These are phyloP conservation scores for Sphaerophoria rueppellii DNA, from an alignment of 2,888 invertebrate genomes.

Conservation along the genomic window DNA sequence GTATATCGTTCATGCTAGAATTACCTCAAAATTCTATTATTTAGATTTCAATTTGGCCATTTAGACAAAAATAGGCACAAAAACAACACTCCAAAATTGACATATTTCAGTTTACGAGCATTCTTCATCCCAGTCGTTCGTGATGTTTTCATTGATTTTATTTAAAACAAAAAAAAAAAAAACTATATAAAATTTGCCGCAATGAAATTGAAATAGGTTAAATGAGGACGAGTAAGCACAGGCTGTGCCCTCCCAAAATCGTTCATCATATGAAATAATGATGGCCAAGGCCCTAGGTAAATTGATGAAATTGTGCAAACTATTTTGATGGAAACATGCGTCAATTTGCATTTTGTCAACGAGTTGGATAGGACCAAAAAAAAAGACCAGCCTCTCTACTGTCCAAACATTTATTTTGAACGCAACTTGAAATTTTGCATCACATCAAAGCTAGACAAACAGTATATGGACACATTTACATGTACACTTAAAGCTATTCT, in stretches of 20 bases:
- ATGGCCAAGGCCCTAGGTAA: conserved; percentile 24
- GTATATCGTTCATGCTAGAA: conserved; percentile 16
- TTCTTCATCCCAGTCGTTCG: conserved; percentile 14
- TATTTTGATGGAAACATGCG: conserved; percentile 45
- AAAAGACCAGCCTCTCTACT: background rate
- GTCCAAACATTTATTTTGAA: conserved; percentile 43
- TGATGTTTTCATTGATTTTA: conserved; percentile 53
- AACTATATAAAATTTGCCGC: conserved; percentile 23
- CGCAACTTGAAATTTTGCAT: background rate
- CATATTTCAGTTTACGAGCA: conserved; percentile 47
- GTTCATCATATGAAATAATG: conserved; percentile 1
- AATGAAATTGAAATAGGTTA: background rate
- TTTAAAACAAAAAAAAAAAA: too few relatives aligned
- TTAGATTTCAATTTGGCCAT: background rate
- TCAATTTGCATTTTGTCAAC: conserved; percentile 30
- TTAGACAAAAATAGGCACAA: conserved; percentile 4
- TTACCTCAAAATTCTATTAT: conserved; percentile 26
- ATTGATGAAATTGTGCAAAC: conserved; percentile 41
- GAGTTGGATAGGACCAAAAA: conserved; percentile 4
- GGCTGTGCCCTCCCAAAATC: background rate
- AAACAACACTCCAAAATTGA: conserved; percentile 17
- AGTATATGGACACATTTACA: background rate
- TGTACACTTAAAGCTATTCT: background rate
- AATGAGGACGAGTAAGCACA: background rate
- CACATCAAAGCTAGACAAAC: conserved; percentile 11